A percentile compares a stretch with the other conserved stretches of the same genome.
Conservation (phyloP, 2,888 invertebrate genomes). For the Euplexia lucipara region DNA sequence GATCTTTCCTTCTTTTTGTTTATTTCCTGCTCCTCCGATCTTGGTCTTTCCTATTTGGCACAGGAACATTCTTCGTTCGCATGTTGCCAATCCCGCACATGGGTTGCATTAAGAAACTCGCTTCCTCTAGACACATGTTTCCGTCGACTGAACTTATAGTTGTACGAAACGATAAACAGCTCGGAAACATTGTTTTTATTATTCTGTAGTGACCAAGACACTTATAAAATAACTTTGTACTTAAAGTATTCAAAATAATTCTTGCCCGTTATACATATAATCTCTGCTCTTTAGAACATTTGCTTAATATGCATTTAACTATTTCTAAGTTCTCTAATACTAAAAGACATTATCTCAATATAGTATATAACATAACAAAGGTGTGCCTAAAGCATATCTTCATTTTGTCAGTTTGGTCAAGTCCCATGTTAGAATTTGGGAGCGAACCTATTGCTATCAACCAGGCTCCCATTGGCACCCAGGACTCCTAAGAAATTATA, state of each 20-base stretch:
- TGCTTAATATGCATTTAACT: no score
- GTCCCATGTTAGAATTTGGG: no score
- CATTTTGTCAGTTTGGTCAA: no score
- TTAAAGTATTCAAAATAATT: neutral
- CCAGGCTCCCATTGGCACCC: no score
- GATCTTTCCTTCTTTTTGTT: neutral
- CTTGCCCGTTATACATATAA: neutral
- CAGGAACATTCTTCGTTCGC: no score
- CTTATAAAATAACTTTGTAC: conserved; percentile 14
- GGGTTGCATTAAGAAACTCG: conserved; percentile 35
- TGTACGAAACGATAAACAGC: conserved; percentile 35
- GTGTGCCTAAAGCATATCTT: no score
- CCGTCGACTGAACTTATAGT: conserved; percentile 3
- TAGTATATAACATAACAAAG: no score
- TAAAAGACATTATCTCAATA: no score
- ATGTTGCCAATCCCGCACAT: conserved; percentile 37
- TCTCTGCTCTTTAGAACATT: neutral
- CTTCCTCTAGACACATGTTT: conserved; percentile 42
- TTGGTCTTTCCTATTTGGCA: no score
- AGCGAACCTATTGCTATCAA: no score
- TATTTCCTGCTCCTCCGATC: neutral
- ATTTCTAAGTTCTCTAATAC: no score
- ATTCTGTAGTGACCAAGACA: conserved; percentile 13
- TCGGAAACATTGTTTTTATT: conserved; percentile 30
- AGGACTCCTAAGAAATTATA: no score